Evolutionary conservation across 2,113 vertebrate species (phyloP).

Genomic region (Ramphastos sulfuratus): DNA sequence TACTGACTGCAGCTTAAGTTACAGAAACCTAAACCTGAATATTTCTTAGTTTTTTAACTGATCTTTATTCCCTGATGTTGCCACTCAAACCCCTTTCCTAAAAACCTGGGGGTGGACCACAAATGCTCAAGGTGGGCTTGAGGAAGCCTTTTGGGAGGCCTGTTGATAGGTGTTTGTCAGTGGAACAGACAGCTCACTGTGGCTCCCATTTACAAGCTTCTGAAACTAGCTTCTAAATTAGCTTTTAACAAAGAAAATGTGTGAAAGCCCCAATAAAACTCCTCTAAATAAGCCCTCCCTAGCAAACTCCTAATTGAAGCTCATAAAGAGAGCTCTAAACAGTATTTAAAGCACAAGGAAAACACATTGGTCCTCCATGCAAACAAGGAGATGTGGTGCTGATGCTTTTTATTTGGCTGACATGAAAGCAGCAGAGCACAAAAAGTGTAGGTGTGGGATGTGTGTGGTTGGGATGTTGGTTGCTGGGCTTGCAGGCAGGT

Average conservation of each 20-base stretch:
- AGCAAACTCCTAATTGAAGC: slow-evolving; percentile 71
- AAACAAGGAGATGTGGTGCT: slow-evolving; percentile 28
- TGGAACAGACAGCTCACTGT: slow-evolving; percentile 54
- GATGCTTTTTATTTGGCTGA: slow-evolving; percentile 48
- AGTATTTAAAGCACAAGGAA: slow-evolving; percentile 62
- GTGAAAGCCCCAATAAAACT: slow-evolving; percentile 75
- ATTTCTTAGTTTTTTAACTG: too few relatives aligned
- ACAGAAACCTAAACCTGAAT: background rate
- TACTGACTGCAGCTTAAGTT: background rate
- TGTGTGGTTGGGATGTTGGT: slow-evolving; percentile 17
- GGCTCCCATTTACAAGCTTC: slow-evolving; percentile 74
- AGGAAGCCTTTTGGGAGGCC: slow-evolving; percentile 37
- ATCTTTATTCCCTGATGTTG: background rate
- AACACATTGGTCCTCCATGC: slow-evolving; percentile 42
- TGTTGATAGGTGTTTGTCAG: slow-evolving; percentile 37
- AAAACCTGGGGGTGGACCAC: background rate
- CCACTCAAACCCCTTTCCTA: background rate
- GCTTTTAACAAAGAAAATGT: slow-evolving; percentile 78
- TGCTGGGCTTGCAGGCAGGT: background rate
- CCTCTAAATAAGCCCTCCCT: slow-evolving; percentile 74
- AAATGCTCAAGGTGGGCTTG: background rate
- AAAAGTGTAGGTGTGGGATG: slow-evolving; percentile 10
- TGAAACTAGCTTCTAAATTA: slow-evolving; percentile 75
- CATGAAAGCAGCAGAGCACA: slow-evolving; percentile 24
- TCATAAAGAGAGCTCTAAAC: slow-evolving; percentile 70